Conservation (phyloP, 1,140 invertebrate genomes). For the Ips typographus region DNA sequence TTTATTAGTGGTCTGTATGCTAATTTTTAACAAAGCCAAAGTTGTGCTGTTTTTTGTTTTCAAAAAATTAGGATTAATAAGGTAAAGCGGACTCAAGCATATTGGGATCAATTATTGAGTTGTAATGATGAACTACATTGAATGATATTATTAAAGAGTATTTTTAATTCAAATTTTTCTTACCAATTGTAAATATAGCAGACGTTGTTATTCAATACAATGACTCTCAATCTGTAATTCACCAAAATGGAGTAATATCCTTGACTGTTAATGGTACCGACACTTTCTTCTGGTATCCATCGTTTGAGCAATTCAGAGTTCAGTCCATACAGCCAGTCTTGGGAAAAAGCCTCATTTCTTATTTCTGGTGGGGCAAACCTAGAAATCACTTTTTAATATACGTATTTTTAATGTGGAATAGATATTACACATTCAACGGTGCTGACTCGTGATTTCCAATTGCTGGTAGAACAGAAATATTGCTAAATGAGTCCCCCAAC, state of each 20-base stretch:
- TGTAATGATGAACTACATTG: too few species aligned
- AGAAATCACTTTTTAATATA: conserved; percentile 10
- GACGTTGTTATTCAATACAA: conserved; percentile 73
- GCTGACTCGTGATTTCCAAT: conserved; percentile 88
- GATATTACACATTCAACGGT: conserved; percentile 76
- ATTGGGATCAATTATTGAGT: too few species aligned
- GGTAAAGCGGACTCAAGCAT: too few species aligned
- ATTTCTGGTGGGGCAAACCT: conserved; percentile 27
- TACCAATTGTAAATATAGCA: conserved; percentile 75
- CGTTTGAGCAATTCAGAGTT: conserved; percentile 61
- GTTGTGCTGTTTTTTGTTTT: neutral
- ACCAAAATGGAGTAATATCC: conserved; percentile 72
- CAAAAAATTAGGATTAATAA: neutral
- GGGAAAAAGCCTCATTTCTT: conserved; percentile 15
- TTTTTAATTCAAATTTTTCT: too few species aligned
- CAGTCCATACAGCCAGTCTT: conserved; percentile 67
- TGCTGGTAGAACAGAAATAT: conserved; percentile 67
- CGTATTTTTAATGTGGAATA: neutral
- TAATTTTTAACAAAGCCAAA: neutral
- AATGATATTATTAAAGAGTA: too few species aligned
- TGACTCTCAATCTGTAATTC: conserved; percentile 66
- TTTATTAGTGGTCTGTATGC: neutral
- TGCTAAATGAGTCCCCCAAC: conserved; percentile 64
- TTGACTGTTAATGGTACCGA: conserved; percentile 60
- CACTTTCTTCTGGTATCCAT: conserved; percentile 65